These are phyloP conservation scores for Scomberomorus guttatus DNA, from an alignment of 2,797 vertebrate genomes.

Conservation along the genomic window DNA sequence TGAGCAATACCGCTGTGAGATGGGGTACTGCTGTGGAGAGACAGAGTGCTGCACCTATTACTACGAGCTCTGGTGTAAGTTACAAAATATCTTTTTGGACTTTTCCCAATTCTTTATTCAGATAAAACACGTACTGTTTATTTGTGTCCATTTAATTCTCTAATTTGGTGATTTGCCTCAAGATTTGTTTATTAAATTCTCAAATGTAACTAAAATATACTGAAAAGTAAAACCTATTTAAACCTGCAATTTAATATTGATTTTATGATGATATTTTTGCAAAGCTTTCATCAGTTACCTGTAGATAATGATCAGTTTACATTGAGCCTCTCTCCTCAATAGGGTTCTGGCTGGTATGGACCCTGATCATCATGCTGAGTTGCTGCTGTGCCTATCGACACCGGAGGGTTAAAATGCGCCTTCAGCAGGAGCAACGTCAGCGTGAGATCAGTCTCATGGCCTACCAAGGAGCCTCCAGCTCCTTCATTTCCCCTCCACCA, in stretches of 20 bases:
- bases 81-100: not conserved
- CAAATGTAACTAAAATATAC: not conserved
- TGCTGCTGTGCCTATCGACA: slow-evolving; percentile 91
- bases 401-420: slow-evolving; percentile 89
- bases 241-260: not conserved
- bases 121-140: not conserved
- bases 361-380: slow-evolving; percentile 90
- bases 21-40: slow-evolving; percentile 91
- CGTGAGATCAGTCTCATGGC: slow-evolving; percentile 91
- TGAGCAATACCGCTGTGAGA: slow-evolving; percentile 89
- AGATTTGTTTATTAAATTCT: not conserved
- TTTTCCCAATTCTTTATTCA: not conserved
- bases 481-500: slow-evolving; percentile 86
- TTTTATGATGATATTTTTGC: too few relatives aligned
- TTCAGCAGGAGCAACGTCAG: slow-evolving; percentile 90
- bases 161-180: not conserved
- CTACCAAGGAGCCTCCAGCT: slow-evolving; percentile 89
- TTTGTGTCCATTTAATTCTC: not conserved
- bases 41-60: slow-evolving; percentile 91
- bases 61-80: slow-evolving; percentile 91
- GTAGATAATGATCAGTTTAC: not conserved
- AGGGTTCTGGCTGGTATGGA: slow-evolving; percentile 93
- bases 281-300: not conserved
- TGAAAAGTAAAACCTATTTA: not conserved
- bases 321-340: not conserved